Evolutionary conservation across 2,888 invertebrate species (phyloP).

Genomic region (Pharmacophagus antenor): DNA sequence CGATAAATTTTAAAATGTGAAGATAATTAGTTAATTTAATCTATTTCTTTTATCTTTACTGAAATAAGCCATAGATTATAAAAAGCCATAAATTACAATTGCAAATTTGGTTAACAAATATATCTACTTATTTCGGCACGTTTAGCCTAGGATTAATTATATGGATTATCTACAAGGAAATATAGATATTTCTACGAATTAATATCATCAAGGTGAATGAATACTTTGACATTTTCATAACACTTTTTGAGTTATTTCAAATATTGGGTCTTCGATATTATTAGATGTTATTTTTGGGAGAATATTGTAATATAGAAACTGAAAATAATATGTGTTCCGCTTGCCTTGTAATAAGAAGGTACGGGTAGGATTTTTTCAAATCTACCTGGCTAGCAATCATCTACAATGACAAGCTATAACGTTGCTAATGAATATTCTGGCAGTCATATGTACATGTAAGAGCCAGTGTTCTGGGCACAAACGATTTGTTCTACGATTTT

Average conservation of each 20-base stretch:
- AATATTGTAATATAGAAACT: too few relatives aligned
- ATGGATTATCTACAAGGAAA: not conserved
- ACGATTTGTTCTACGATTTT: too few relatives aligned
- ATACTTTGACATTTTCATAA: not conserved
- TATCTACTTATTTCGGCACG: not conserved
- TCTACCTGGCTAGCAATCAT: too few relatives aligned
- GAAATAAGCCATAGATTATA: conserved; percentile 15
- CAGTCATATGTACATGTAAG: too few relatives aligned
- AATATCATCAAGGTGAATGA: not conserved
- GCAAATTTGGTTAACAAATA: not conserved
- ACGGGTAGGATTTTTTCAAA: too few relatives aligned
- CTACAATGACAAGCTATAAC: too few relatives aligned
- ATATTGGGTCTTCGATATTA: too few relatives aligned
- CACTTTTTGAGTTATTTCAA: not conserved
- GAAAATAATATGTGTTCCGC: too few relatives aligned
- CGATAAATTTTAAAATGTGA: conserved; percentile 14
- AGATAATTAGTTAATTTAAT: conserved; percentile 9
- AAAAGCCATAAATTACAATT: conserved; percentile 21
- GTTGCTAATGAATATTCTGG: too few relatives aligned
- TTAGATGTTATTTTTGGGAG: too few relatives aligned
- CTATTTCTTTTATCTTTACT: conserved; percentile 11
- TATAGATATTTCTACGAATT: not conserved
- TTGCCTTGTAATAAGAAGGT: too few relatives aligned
- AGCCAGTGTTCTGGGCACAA: too few relatives aligned
- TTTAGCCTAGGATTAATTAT: not conserved